phyloP scores from a whole-genome alignment of 53 echinoderm and acorn worm species.

The Astropecten irregularis region DNA sequence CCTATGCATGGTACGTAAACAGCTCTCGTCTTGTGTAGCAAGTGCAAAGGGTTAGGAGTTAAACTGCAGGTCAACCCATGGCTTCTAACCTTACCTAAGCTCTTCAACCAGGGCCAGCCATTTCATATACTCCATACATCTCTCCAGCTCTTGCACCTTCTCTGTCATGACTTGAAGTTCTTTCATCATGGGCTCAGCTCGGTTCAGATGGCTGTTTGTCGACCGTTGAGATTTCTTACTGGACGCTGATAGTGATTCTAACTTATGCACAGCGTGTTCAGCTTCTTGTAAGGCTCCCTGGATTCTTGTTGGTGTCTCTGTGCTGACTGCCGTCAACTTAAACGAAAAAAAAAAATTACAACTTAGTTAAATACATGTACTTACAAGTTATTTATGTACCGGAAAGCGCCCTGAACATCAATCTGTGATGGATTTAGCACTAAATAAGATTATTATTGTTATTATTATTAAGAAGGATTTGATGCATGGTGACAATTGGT shows the following conservation, averaged over 20 bases:
- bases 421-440: too few relatives aligned
- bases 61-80: too few relatives aligned
- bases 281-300: constrained; percentile 90
- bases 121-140: constrained; percentile 95
- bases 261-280: constrained; percentile 44
- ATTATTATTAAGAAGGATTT: too few relatives aligned
- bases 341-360: neutral
- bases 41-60: too few relatives aligned
- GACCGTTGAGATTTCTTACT: constrained; percentile 67
- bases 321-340: constrained; percentile 80
- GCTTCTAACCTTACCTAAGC: constrained; percentile 68
- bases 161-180: constrained; percentile 63
- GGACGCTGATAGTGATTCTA: constrained; percentile 66
- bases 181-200: constrained; percentile 73
- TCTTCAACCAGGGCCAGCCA: constrained; percentile 93
- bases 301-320: constrained; percentile 78
- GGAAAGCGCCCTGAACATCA: too few relatives aligned
- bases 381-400: too few relatives aligned
- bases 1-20: too few relatives aligned
- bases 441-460: too few relatives aligned
- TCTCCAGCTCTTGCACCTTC: constrained; percentile 82
- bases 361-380: neutral
- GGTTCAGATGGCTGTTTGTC: constrained; percentile 74
- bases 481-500: too few relatives aligned
- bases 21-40: too few relatives aligned